Percentiles rank a stretch among this genome's conserved stretches.
These are phyloP conservation scores for Ennomos quercinarius DNA, from an alignment of 2,888 invertebrate species.

Conservation along the genomic window DNA sequence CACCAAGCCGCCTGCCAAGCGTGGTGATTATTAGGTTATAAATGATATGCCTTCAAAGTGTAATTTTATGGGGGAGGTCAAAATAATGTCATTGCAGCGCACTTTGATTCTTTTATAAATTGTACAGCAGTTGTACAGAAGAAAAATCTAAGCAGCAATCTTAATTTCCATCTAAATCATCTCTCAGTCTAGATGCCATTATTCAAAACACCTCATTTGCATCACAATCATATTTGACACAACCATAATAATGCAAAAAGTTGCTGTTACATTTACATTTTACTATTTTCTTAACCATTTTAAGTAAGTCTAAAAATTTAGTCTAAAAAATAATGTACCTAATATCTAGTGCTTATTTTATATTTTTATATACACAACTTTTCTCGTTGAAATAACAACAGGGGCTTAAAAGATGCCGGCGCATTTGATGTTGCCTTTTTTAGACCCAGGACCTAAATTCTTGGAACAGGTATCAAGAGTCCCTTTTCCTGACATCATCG, in stretches of 20 bases:
- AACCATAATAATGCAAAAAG: no score
- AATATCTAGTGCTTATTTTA: no score
- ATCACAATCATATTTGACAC: slow-evolving; percentile 35
- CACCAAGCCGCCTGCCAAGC: no score
- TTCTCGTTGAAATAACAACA: no score
- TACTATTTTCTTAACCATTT: no score
- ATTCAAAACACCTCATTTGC: slow-evolving; percentile 45
- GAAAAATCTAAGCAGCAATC: slow-evolving; percentile 44
- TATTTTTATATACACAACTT: no score
- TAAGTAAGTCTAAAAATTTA: no score
- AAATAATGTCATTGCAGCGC: background rate
- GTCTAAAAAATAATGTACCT: no score
- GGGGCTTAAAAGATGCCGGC: no score
- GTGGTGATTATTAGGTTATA: no score
- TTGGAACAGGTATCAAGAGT: slow-evolving; percentile 32
- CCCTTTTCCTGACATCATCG: slow-evolving; percentile 40
- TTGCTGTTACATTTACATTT: slow-evolving; percentile 29
- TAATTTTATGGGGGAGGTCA: no score
- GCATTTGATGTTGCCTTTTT: background rate
- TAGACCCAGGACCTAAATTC: background rate
- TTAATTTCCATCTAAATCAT: slow-evolving; percentile 56
- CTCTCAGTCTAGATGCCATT: slow-evolving; percentile 42
- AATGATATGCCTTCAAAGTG: no score
- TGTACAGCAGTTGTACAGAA: slow-evolving; percentile 21
- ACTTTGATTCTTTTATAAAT: slow-evolving; percentile 12